A percentile compares a stretch with the other conserved stretches of the same genome.
Evolutionary conservation across 2,113 vertebrate genomes (phyloP).

Genomic region (Ginglymostoma cirratum): DNA sequence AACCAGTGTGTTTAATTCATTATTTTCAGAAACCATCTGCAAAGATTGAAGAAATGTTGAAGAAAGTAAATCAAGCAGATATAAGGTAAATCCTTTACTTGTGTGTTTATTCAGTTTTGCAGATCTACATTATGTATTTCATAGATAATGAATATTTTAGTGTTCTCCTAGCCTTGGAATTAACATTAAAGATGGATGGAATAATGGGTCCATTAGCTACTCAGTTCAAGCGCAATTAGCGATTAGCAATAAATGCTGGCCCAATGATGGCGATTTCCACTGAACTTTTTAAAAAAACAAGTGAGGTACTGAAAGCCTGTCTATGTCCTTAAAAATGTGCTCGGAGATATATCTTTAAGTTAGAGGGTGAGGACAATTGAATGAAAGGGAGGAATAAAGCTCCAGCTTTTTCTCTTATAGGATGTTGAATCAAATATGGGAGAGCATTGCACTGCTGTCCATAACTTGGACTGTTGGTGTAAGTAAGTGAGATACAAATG

Average conservation of each 20-base stretch:
- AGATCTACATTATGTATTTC: neutral
- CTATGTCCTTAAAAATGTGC: neutral
- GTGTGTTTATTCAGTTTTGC: neutral
- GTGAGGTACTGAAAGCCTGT: neutral
- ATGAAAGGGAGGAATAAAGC: neutral
- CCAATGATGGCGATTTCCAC: too few species aligned
- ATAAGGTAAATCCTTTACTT: neutral
- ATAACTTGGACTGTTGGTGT: neutral
- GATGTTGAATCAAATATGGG: neutral
- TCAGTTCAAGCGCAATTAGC: too few species aligned
- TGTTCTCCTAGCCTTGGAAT: neutral
- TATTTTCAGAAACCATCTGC: conserved; percentile 28
- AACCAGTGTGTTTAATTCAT: neutral
- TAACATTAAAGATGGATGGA: neutral
- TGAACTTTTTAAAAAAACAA: too few species aligned
- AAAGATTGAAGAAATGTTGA: conserved; percentile 33
- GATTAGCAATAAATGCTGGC: too few species aligned
- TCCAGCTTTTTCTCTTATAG: neutral
- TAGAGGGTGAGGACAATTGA: neutral
- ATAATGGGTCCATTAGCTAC: too few species aligned
- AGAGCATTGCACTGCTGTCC: neutral
- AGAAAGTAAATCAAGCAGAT: conserved; percentile 21
- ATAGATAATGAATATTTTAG: neutral
- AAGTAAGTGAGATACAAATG: neutral
- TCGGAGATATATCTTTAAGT: neutral